Evolutionary conservation across 1,140 invertebrate genomes (phyloP).

Genomic region (Limonius californicus): DNA sequence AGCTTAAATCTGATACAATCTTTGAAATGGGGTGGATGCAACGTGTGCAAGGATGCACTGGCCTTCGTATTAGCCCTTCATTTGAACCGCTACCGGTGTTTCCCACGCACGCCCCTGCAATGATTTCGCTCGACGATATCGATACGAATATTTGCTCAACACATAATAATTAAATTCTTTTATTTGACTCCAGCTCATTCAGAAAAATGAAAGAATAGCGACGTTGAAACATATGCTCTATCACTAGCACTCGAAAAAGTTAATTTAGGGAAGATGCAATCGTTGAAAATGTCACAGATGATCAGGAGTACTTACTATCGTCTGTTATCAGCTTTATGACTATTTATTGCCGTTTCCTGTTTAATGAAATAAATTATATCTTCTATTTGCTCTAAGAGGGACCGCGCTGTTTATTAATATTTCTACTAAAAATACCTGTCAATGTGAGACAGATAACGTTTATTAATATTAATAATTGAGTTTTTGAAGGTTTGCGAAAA

Average conservation of each 20-base stretch:
- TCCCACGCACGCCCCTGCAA: background rate
- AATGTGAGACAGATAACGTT: too few species aligned
- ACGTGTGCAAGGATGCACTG: background rate
- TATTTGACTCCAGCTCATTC: background rate
- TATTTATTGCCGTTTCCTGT: background rate
- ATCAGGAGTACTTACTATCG: background rate
- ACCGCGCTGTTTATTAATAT: too few species aligned
- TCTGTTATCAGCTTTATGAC: background rate
- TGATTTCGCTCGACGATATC: background rate
- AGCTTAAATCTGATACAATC: background rate
- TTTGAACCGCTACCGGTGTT: background rate
- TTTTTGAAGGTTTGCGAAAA: too few species aligned
- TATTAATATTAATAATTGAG: too few species aligned
- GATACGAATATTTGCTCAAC: background rate
- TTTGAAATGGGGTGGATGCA: background rate
- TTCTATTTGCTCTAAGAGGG: background rate
- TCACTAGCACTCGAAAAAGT: background rate
- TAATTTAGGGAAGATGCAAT: background rate
- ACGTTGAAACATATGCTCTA: background rate
- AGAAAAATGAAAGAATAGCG: background rate
- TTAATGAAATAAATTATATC: background rate
- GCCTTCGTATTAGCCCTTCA: background rate
- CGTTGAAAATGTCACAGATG: background rate
- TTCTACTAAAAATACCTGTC: too few species aligned
- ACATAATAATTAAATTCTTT: background rate